Conservation (phyloP, 2,888 invertebrate genomes). For the Galerucella nymphaeae region DNA sequence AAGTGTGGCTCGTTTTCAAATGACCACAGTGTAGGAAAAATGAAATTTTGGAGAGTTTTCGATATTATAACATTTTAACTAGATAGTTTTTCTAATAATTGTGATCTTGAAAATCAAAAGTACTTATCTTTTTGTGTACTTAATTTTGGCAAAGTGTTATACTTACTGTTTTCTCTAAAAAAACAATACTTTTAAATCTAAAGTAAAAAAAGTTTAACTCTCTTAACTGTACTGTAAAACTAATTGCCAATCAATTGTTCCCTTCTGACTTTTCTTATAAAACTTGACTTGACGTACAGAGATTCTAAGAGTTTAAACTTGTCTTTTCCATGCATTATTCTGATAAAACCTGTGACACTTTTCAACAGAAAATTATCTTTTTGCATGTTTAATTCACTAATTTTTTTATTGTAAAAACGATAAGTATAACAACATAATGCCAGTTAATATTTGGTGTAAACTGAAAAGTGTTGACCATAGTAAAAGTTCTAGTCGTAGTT, state of each 20-base stretch:
- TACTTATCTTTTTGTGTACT: not conserved
- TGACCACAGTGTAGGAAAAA: not conserved
- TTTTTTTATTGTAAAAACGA: not conserved
- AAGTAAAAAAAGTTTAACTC: not conserved
- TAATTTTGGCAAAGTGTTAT: not conserved
- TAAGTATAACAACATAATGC: not conserved
- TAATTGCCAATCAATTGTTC: no score
- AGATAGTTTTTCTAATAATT: conserved; percentile 4
- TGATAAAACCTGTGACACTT: no score
- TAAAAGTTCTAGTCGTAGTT: conserved; percentile 55
- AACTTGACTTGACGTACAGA: no score
- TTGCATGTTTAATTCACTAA: no score
- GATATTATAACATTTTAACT: not conserved
- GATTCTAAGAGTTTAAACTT: no score
- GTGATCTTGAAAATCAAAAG: not conserved
- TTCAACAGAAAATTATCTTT: no score
- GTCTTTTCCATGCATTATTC: no score
- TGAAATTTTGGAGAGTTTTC: not conserved
- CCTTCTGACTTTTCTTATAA: no score
- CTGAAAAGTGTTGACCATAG: conserved; percentile 56
- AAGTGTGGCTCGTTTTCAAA: not conserved
- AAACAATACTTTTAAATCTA: not conserved
- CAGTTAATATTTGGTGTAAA: conserved; percentile 28
- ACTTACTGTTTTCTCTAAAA: not conserved
- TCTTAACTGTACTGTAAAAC: not conserved